A percentile compares a stretch with the other conserved stretches of the same genome.
Conservation (phyloP, 2,113 vertebrate genomes). For the Benitochromis conjunctus region DNA sequence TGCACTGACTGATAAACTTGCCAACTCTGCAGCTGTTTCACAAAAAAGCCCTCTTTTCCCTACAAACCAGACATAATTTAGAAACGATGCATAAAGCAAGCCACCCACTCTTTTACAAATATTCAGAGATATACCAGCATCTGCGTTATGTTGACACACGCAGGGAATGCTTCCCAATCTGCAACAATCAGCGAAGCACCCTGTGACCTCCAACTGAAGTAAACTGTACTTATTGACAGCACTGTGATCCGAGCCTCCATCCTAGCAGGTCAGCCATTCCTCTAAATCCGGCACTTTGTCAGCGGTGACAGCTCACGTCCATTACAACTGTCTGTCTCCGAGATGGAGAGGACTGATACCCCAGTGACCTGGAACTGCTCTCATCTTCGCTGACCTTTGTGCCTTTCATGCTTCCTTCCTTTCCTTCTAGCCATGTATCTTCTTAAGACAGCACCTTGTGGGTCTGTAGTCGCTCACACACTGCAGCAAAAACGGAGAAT, state of each 20-base stretch:
- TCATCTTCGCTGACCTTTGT: neutral
- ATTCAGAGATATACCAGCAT: neutral
- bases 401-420: neutral
- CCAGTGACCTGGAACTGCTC: neutral
- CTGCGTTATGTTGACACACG: neutral
- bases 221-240: constrained; percentile 17
- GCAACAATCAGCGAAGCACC: neutral
- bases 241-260: neutral
- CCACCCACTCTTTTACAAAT: neutral
- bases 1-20: neutral
- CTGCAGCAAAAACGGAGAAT: neutral
- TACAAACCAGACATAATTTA: neutral
- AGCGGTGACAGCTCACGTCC: neutral
- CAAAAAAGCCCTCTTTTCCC: neutral
- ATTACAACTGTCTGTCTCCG: constrained; percentile 10
- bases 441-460: neutral
- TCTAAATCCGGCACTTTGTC: neutral
- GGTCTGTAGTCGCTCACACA: neutral
- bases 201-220: constrained; percentile 2
- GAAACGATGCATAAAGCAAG: neutral
- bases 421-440: neutral
- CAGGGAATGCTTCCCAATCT: neutral
- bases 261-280: neutral
- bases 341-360: neutral
- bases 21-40: neutral